Evolutionary conservation across 2,888 invertebrate genomes (phyloP), one percentile per base, ranked within the genome.

Genomic region (Plagodis pulveraria): DNA sequence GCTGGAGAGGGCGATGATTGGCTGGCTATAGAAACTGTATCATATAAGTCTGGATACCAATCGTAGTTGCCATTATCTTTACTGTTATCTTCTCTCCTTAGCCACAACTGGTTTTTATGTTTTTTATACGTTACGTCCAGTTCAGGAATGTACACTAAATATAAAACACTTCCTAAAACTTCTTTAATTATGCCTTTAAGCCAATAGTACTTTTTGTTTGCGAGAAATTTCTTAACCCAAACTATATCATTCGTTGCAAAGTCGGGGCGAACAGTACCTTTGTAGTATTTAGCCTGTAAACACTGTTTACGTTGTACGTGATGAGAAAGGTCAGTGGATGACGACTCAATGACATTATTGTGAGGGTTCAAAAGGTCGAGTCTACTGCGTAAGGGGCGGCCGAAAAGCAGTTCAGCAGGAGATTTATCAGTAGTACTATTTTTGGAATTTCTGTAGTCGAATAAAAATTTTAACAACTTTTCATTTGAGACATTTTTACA

Each of bases 321-420:
- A 46, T 53, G 42, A 56, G 50, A 35, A 36, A 51, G 36, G 47
- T 46, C 40, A 46, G 53, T 32, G 34, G 35, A 33, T 11, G 36
- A 36, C 40, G 42, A 66, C 8, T 33, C 70, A 6, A 66, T 11
- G 0, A 65, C 38, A 38, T 38, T 9, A 22, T 22, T 22, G 38
- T 6, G 9, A 38, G 38, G 38, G 9, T 38, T 38, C 9, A 38
- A 38, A 38, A 38, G 5, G 9, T 38, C 38, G 38, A 38, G 38
- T n/a, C n/a, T 38, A 49, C 35, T 55, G 55, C 8, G 66, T 45
- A 6, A 66, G 38, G 53, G 36, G 0, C 54, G 65, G 1, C 69
- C 64, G 40, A 52, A 67, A 0, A n/a, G n/a, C n/a, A n/a, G n/a
- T n/a, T n/a, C n/a, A 69, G 56, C n/a, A 69, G 71, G 71, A 2